These are phyloP conservation scores for Sinella curviseta DNA, from an alignment of 1,140 invertebrate species.

Conservation along the genomic window DNA sequence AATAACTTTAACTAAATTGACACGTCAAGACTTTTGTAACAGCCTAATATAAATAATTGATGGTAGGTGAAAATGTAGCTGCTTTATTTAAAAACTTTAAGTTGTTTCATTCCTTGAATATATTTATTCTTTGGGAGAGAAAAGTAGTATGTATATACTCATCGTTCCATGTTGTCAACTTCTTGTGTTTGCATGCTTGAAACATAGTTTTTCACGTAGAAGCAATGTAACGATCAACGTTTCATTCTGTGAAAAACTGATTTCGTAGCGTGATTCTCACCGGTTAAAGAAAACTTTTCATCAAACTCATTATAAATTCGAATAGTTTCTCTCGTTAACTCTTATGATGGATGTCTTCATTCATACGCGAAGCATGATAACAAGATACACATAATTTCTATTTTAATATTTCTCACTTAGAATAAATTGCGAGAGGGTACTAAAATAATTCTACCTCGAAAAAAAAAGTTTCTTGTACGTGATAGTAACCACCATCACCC, in stretches of 20 bases:
- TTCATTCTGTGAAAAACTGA: background rate
- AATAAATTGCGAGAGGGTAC: background rate
- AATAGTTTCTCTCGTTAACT: conserved; percentile 7
- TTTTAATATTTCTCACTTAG: conserved; percentile 1
- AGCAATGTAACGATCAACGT: background rate
- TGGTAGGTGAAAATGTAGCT: too few relatives aligned
- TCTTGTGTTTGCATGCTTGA: too few relatives aligned
- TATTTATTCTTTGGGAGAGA: too few relatives aligned
- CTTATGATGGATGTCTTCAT: conserved; percentile 7
- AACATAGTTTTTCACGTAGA: too few relatives aligned
- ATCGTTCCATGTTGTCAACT: too few relatives aligned
- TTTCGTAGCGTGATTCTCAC: background rate
- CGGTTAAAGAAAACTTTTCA: background rate
- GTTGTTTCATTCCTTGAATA: too few relatives aligned
- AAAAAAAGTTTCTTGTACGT: conserved; percentile 1
- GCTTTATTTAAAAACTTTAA: too few relatives aligned
- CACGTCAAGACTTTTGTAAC: too few relatives aligned
- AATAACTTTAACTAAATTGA: too few relatives aligned
- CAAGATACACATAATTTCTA: background rate
- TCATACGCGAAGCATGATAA: background rate
- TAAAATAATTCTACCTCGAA: background rate
- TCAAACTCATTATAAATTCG: conserved; percentile 19
- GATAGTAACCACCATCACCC: background rate
- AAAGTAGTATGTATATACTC: too few relatives aligned
- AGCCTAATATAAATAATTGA: too few relatives aligned